Evolutionary conservation across 1,140 invertebrate species (phyloP).

Genomic region (Drosophila paulistorum): DNA sequence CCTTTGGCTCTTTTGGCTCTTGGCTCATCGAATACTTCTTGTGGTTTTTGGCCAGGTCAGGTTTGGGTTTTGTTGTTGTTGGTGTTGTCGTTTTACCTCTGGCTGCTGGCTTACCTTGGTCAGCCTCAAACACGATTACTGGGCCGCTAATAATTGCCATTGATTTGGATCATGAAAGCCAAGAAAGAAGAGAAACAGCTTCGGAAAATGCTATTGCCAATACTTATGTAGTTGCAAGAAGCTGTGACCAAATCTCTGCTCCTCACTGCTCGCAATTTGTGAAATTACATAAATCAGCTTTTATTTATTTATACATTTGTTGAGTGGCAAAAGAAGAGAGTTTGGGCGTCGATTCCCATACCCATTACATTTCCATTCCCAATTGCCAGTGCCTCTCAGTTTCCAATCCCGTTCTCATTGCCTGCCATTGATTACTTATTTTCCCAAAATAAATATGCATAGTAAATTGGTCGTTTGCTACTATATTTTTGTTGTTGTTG

Average conservation of each 20-base stretch:
- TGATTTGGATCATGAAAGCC: slow-evolving; percentile 63
- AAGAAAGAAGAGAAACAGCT: slow-evolving; percentile 10
- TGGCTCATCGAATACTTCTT: slow-evolving; percentile 27
- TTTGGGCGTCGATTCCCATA: slow-evolving; percentile 55
- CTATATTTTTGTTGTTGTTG: slow-evolving; percentile 20
- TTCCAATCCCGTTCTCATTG: slow-evolving; percentile 8
- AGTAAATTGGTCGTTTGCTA: slow-evolving; percentile 61
- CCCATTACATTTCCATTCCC: slow-evolving; percentile 10
- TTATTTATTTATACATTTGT: slow-evolving; percentile 77
- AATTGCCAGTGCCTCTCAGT: background rate
- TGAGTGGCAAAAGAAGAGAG: slow-evolving; percentile 39
- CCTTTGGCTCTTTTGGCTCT: slow-evolving; percentile 32
- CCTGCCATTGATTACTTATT: slow-evolving; percentile 74
- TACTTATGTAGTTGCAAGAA: background rate
- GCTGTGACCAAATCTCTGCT: slow-evolving; percentile 13
- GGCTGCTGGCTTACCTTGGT: slow-evolving; percentile 43
- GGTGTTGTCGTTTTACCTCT: background rate
- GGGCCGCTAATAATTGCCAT: slow-evolving; percentile 72
- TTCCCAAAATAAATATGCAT: slow-evolving; percentile 80
- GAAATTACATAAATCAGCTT: slow-evolving; percentile 80
- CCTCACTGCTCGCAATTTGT: slow-evolving; percentile 64
- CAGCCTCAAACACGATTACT: slow-evolving; percentile 66
- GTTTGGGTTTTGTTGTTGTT: slow-evolving; percentile 17
- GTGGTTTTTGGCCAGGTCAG: slow-evolving; percentile 61
- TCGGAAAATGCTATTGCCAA: slow-evolving; percentile 14